These are phyloP conservation scores for Pelmatolapia mariae DNA, from an alignment of 2,113 vertebrate genomes.

Conservation along the genomic window DNA sequence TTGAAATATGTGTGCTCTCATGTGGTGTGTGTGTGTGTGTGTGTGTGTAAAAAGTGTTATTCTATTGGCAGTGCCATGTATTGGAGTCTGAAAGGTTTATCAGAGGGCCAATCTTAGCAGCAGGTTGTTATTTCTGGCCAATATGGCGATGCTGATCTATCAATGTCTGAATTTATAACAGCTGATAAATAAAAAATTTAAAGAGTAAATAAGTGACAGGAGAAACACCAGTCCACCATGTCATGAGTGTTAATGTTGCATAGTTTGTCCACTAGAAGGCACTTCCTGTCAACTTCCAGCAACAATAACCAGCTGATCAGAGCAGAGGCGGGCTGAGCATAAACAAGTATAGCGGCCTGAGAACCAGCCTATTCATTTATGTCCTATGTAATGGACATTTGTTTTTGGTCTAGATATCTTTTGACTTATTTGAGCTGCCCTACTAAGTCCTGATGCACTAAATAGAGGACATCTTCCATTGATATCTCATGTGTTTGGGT, in stretches of 20 bases:
- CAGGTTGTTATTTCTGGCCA: not conserved
- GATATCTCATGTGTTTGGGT: not conserved
- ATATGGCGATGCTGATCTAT: not conserved
- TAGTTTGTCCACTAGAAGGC: not conserved
- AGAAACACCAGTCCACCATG: not conserved
- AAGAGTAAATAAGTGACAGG: not conserved
- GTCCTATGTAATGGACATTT: not conserved
- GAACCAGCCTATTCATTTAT: not conserved
- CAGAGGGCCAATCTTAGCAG: not conserved
- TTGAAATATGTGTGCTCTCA: not conserved
- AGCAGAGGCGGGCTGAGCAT: not conserved
- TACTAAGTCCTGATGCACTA: not conserved
- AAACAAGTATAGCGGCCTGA: not conserved
- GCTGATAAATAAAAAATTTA: not conserved
- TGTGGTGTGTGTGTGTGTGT: not conserved
- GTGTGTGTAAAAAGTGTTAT: not conserved
- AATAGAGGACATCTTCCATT: not conserved
- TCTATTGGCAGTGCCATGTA: not conserved
- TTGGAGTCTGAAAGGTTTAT: not conserved
- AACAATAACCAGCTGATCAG: not conserved
- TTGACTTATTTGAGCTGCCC: not conserved
- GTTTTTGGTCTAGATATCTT: not conserved
- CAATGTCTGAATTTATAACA: not conserved
- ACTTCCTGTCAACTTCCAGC: not conserved
- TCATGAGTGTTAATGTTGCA: not conserved